A percentile compares a stretch with the other conserved stretches of the same genome.
Evolutionary conservation across 53 echinoderm and acorn worm species (phyloP).

Genomic region (Holothuria scabra): DNA sequence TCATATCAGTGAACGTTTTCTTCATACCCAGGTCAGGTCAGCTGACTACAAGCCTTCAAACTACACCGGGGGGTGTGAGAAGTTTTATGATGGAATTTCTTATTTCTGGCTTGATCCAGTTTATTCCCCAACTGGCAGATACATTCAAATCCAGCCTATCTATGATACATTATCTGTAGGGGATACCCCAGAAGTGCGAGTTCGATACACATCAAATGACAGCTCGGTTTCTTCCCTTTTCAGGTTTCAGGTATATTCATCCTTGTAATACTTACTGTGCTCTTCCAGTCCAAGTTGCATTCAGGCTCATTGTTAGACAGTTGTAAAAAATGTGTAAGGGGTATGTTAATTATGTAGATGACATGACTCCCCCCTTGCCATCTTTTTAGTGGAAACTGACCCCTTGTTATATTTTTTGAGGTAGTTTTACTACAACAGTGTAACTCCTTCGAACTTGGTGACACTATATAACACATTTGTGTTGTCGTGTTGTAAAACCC

Average conservation of each 20-base stretch:
- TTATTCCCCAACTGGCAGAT: slow-evolving; percentile 82
- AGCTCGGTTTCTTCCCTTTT: neutral
- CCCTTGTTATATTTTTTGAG: no score
- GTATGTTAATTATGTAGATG: no score
- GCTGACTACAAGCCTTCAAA: slow-evolving; percentile 59
- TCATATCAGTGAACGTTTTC: neutral
- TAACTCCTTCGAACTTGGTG: no score
- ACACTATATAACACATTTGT: no score
- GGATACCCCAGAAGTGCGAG: neutral
- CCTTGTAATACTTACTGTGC: no score
- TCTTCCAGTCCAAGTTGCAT: no score
- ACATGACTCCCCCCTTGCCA: no score
- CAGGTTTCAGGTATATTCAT: slow-evolving; percentile 25
- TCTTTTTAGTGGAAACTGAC: no score
- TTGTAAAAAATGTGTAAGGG: no score
- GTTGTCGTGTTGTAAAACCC: no score
- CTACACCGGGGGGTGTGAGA: slow-evolving; percentile 25
- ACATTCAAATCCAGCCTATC: slow-evolving; percentile 76
- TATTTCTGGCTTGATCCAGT: slow-evolving; percentile 65
- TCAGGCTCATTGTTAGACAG: no score
- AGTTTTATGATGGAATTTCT: slow-evolving; percentile 62
- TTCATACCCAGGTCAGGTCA: slow-evolving; percentile 57
- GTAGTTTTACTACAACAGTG: no score
- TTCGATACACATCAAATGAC: slow-evolving; percentile 32
- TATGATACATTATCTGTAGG: neutral